Conservation (phyloP, 2,113 vertebrate species). For the Megaptera novaeangliae region DNA sequence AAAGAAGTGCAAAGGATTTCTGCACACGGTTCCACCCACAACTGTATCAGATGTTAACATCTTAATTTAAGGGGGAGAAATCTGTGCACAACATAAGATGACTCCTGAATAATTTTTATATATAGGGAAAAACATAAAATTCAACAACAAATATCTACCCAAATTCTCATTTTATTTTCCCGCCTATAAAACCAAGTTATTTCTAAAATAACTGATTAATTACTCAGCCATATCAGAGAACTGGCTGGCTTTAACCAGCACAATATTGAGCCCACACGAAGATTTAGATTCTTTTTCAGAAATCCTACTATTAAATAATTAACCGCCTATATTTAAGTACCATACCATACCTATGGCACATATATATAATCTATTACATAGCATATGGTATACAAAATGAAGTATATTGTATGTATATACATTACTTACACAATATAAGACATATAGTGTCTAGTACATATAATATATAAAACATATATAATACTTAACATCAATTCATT, state of each 20-base stretch:
- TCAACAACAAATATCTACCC: not conserved
- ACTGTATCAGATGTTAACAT: not conserved
- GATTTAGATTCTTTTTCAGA: not conserved
- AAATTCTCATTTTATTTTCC: not conserved
- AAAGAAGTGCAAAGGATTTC: constrained; percentile 9
- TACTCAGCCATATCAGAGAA: not conserved
- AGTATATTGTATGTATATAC: not conserved
- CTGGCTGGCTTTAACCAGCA: not conserved
- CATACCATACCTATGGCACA: not conserved
- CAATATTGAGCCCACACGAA: not conserved
- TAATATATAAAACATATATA: not conserved
- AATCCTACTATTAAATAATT: not conserved
- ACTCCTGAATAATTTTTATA: not conserved
- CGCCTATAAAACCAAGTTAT: not conserved
- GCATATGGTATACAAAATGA: not conserved
- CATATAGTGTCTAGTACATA: not conserved
- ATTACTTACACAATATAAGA: not conserved
- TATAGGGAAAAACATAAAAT: not conserved
- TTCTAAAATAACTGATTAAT: not conserved
- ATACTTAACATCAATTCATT: not conserved
- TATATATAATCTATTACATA: not conserved
- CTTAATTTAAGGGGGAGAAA: not conserved
- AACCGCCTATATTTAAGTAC: not conserved
- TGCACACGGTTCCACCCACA: not conserved
- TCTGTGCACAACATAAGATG: not conserved